Base-by-base conservation (phyloP, 1,140 invertebrate species). In the Cydia splendana region DNA sequence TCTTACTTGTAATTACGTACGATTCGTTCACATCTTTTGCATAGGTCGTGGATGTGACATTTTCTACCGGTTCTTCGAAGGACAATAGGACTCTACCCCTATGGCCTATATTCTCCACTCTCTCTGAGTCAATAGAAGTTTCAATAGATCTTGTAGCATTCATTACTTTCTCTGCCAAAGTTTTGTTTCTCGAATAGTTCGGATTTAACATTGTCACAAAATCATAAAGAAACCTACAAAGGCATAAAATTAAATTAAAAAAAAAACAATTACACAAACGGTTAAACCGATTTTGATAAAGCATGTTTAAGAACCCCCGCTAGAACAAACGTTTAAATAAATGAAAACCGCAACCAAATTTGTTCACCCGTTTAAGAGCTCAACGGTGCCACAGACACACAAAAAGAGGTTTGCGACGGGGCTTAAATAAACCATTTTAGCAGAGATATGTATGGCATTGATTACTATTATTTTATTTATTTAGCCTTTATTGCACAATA, bases 1-100 rank as follows among this genome's bases (percentile, higher is more conserved):
- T 62, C 57, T 62, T 62, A 62, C 57, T 62, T 62, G 18, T 20
- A 9, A 57, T n/a, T 62, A 62, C 57, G 57, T 62, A 62, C 57
- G 57, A 62, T 62, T 62, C 57, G 24, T 62, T 62, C 0, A 62
- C n/a, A 51, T 51, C 48, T 53, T 53, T 20, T 12, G 10, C 57
- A 62, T 5, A 62, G 1, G 57, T 12, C 9, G 20, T 62, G 2
- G 20, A 24, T 20, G 57, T 62, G 20, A 62, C 57, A 24, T 62
- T 62, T 24, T 24, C 57, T 12, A 4, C n/a, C 1, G 18, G 2
- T 62, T 62, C 57, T 24, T 62, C 57, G 10, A 62, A 62, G 10
- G 57, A 62, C 7, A 62, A 0, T 12, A 62, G 7, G 1, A 24
- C 57, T 62, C 57, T 62, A 2, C 20, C 24, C 20, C 20, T 62